Conservation (phyloP, 2,888 invertebrate species). For the Pyrrhosoma nymphula region DNA sequence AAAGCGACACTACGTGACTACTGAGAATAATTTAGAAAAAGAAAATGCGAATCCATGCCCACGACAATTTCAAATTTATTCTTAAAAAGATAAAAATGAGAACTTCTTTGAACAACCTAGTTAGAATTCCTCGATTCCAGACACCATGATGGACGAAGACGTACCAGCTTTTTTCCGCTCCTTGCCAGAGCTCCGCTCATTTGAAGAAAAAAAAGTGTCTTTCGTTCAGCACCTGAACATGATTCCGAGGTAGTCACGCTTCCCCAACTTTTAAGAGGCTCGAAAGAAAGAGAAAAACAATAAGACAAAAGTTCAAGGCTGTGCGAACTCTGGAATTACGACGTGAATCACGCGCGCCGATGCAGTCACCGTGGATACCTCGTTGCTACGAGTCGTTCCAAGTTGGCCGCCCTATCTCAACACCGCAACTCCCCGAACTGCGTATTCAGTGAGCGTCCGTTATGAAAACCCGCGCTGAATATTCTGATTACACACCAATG, state of each 20-base stretch:
- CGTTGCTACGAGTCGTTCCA: background rate
- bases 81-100: background rate
- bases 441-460: background rate
- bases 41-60: too few relatives aligned
- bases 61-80: too few relatives aligned
- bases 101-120: background rate
- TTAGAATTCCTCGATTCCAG: background rate
- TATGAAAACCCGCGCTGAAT: background rate
- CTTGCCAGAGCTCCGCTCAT: background rate
- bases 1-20: too few relatives aligned
- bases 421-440: background rate
- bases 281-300: background rate
- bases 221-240: constrained; percentile 27
- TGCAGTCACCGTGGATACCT: background rate
- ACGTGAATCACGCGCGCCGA: background rate
- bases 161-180: background rate
- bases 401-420: background rate
- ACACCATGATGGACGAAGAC: background rate
- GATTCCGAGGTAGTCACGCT: constrained; percentile 22
- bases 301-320: constrained; percentile 16
- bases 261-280: background rate
- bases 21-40: too few relatives aligned
- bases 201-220: background rate
- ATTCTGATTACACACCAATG: background rate
- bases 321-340: constrained; percentile 7